Conservation (phyloP, 2,797 vertebrate genomes). For the Psittacula echo region DNA sequence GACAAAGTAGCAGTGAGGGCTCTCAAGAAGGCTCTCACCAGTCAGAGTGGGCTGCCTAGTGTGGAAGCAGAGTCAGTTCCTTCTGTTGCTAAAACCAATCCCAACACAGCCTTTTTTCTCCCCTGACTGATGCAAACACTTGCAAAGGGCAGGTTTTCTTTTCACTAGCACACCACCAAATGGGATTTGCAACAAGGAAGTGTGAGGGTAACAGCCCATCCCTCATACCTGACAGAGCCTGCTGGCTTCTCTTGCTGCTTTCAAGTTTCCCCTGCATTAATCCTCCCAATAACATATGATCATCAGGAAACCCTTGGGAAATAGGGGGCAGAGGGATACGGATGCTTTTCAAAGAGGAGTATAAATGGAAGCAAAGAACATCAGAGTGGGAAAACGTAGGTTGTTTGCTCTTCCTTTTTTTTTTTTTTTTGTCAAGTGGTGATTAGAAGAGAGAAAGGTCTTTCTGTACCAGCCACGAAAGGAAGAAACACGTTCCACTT, state of each 20-base stretch:
- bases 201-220: constrained; percentile 36
- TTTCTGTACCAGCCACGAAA: constrained; percentile 29
- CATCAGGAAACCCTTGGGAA: constrained; percentile 58
- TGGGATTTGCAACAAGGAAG: constrained; percentile 22
- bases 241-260: constrained; percentile 36
- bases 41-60: background rate
- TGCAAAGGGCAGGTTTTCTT: constrained; percentile 14
- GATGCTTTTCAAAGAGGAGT: constrained; percentile 42
- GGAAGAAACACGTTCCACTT: constrained; percentile 8
- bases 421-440: constrained; percentile 47
- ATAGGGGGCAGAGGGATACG: constrained; percentile 52
- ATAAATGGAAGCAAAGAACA: constrained; percentile 21
- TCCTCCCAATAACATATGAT: constrained; percentile 53
- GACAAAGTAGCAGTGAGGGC: background rate
- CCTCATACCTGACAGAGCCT: constrained; percentile 1
- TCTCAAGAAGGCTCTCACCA: background rate
- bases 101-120: background rate
- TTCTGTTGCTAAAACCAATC: background rate
- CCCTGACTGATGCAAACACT: background rate
- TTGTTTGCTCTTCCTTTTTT: constrained; percentile 39
- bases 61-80: background rate
- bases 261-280: constrained; percentile 29
- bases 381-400: constrained; percentile 24
- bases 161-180: constrained; percentile 10
- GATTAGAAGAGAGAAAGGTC: constrained; percentile 61